Percentiles rank a stretch among this genome's conserved stretches.
phyloP scores from a whole-genome alignment of 2,888 invertebrate species.

The Biston stratarius region DNA sequence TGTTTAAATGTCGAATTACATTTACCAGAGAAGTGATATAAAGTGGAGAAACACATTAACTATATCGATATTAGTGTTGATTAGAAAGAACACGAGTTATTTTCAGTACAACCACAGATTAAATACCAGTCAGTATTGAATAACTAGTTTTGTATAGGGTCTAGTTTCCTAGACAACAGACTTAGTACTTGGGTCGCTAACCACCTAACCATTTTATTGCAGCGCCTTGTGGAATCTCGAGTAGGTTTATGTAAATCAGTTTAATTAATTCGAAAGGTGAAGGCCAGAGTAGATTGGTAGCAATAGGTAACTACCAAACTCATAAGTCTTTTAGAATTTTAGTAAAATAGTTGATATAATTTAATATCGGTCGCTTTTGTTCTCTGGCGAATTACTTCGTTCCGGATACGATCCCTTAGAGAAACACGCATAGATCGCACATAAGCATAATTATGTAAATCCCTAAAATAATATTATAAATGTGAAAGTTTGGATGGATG shows the following conservation, averaged over 20 bases:
- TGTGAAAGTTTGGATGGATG: too few species aligned
- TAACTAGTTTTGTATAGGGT: conserved; percentile 21
- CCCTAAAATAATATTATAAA: too few species aligned
- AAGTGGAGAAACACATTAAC: background rate
- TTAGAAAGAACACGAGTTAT: conserved; percentile 5
- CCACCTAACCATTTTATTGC: conserved; percentile 23
- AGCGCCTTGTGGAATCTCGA: conserved; percentile 30
- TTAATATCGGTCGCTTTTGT: background rate
- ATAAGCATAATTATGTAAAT: too few species aligned
- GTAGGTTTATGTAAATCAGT: conserved; percentile 42
- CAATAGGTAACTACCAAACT: background rate
- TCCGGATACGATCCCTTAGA: too few species aligned
- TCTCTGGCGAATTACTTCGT: too few species aligned
- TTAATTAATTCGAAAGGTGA: conserved; percentile 34
- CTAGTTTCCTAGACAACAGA: conserved; percentile 24
- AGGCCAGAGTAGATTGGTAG: conserved; percentile 20
- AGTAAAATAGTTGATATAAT: background rate
- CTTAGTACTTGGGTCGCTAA: conserved; percentile 17
- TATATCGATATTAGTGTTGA: conserved; percentile 1
- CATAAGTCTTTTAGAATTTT: conserved; percentile 10
- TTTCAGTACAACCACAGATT: conserved; percentile 15
- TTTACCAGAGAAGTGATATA: too few species aligned
- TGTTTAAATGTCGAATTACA: too few species aligned
- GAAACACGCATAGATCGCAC: too few species aligned
- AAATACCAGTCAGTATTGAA: background rate